Base-by-base conservation (phyloP, 2,888 invertebrate species). In the Amorpha juglandis region DNA sequence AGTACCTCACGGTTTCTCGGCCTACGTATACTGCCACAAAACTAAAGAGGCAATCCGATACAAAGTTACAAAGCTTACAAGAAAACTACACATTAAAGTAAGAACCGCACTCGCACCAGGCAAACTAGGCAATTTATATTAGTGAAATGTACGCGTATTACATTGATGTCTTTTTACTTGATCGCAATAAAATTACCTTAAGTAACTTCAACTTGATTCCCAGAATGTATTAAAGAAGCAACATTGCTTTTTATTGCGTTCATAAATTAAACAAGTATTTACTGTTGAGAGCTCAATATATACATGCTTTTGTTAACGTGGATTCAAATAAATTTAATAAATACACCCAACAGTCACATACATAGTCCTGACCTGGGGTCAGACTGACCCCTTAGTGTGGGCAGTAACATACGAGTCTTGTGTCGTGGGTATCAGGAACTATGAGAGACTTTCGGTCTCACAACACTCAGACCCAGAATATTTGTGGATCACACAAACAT, bases 161-260 rank as follows among this genome's bases (percentile, higher is more conserved):
- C n/a, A 38, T 58, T 42, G 12, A 58, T 58, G 55, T 58, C 12
- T 58, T 58, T 42, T 58, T 42, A 42, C 58, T 58, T 42, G 42
- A 19, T 19, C 19, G 38, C 58, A 58, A 58, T 58, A 58, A 58
- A 58, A 58, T 58, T 58, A 58, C 58, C 42, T 58, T 58, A 42
- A 42, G 58, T 58, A 42, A 19, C 16, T 12, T 58, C 12, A 58
- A 58, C 58, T 19, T 58, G 58, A 42, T 42, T 38, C 19, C 38
- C 12, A 11, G 58, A 42, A 58, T 58, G 42, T 21, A 42, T 38
- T 21, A 58, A 58, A 58, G 58, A 58, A 58, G 58, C 38, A 19
- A 58, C 58, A 19, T 38, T 42, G 38, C 19, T 42, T 58, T 55
- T 58, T 58, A 42, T 19, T 19, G 38, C 6, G 58, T 19, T 58